Conservation (phyloP, 2,888 invertebrate genomes). For the Thysanoteuthis rhombus region DNA sequence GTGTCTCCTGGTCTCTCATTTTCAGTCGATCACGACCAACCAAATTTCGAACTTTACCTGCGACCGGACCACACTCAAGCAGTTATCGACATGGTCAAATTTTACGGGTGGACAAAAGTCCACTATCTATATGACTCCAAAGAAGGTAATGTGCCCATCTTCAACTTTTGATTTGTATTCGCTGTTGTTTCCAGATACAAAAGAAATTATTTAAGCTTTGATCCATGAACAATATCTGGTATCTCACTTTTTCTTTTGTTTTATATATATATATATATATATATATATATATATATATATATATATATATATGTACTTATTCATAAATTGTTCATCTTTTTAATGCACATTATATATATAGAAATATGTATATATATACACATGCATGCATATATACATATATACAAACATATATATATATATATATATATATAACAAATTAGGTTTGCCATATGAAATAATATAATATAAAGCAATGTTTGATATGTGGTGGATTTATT, state of each 20-base stretch:
- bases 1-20: conserved; percentile 49
- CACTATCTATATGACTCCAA: conserved; percentile 55
- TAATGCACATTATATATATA: too few species aligned
- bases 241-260: too few species aligned
- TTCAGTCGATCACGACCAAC: conserved; percentile 65
- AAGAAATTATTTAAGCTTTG: not conserved
- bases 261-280: not conserved
- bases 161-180: not conserved
- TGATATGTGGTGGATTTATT: too few species aligned
- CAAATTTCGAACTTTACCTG: conserved; percentile 84
- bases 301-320: too few species aligned
- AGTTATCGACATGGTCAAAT: conserved; percentile 70
- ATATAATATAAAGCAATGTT: too few species aligned
- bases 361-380: too few species aligned
- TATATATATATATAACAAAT: too few species aligned
- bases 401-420: too few species aligned
- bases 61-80: conserved; percentile 77
- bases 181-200: not conserved
- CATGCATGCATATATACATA: too few species aligned
- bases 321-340: too few species aligned
- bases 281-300: not conserved
- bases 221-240: too few species aligned
- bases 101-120: conserved; percentile 49
- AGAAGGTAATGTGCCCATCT: conserved; percentile 46
- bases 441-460: too few species aligned